Evolutionary conservation across 2,113 vertebrate species (phyloP), one percentile per base, ranked within the genome.

Genomic region (Halcyon malimbica): DNA sequence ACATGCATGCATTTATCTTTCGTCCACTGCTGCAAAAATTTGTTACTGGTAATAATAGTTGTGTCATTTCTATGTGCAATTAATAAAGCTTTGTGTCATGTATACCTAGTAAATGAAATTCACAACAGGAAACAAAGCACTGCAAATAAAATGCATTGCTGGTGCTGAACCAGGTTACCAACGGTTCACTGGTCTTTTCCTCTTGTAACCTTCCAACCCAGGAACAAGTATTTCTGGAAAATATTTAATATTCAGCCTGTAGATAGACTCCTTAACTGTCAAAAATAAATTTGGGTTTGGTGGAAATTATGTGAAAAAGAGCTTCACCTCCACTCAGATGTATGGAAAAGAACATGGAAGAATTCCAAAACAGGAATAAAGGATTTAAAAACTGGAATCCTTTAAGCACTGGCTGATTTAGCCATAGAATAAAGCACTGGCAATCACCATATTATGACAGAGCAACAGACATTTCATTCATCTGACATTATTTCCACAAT

Each of bases 11-110:
- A 92, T 96, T 90, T 82, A 93, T 85, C 80, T 92, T 91, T 67
- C 2, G 1, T 80, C 73, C 8, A 65, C 35, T 85, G 48, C 63
- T 53, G 69, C 68, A 94, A 89, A 83, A 80, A 96, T 95, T 91
- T 87, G 73, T 96, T 89, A 95, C 60, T 60, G 83, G 89, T 75
- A 95, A 93, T 87, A 91, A 93, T 67, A 93, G 83, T 69, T 80
- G 44, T 73, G 84, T 83, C 68, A 76, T 83, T 91, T 86, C 88
- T 87, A 18, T 20, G 2, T 50, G 86, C 83, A 87, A 77, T 83
- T 83, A 90, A 95, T 94, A 91, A 67, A 68, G 90, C 89, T 92
- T 89, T 89, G 83, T 94, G 92, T 83, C 56, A 44, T 6, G 42
- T 25, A 26, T 42, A 37, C 33, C 64, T 33, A 76, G 75, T 39